Conservation (phyloP, 2,113 vertebrate genomes). For the Python bivittatus region DNA sequence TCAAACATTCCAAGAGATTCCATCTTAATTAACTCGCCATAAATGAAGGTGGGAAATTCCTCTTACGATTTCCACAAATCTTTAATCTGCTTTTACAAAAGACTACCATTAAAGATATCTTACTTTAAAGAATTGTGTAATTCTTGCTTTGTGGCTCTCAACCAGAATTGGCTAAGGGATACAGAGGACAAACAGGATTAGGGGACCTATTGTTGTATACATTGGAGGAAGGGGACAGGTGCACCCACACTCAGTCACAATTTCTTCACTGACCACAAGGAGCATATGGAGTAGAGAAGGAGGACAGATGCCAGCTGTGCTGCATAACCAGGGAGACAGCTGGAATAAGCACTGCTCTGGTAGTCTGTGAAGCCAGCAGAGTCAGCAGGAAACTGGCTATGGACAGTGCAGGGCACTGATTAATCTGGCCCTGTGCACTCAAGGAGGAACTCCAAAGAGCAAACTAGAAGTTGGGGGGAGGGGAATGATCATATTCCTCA, state of each 20-base stretch:
- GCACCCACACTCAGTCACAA: not conserved
- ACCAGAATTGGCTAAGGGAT: not conserved
- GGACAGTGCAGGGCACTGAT: not conserved
- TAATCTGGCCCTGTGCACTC: not conserved
- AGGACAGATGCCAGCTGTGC: conserved; percentile 15
- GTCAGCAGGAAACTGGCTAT: not conserved
- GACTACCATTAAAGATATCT: too few relatives aligned
- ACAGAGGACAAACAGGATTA: too few relatives aligned
- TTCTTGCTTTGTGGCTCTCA: not conserved
- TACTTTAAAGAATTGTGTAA: too few relatives aligned
- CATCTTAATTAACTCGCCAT: too few relatives aligned
- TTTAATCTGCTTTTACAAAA: too few relatives aligned
- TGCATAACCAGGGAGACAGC: not conserved
- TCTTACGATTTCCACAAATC: too few relatives aligned
- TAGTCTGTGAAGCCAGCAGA: not conserved
- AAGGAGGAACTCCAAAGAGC: not conserved
- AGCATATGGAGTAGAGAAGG: conserved; percentile 11
- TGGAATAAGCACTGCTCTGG: not conserved
- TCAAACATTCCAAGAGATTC: too few relatives aligned
- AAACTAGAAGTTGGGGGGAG: not conserved
- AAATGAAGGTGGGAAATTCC: too few relatives aligned
- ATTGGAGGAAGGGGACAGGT: not conserved
- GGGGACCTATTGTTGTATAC: not conserved
- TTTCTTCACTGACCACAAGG: not conserved
- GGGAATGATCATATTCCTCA: not conserved